phyloP scores from a whole-genome alignment of 2,113 vertebrate species.

The Oryzias curvinotus region DNA sequence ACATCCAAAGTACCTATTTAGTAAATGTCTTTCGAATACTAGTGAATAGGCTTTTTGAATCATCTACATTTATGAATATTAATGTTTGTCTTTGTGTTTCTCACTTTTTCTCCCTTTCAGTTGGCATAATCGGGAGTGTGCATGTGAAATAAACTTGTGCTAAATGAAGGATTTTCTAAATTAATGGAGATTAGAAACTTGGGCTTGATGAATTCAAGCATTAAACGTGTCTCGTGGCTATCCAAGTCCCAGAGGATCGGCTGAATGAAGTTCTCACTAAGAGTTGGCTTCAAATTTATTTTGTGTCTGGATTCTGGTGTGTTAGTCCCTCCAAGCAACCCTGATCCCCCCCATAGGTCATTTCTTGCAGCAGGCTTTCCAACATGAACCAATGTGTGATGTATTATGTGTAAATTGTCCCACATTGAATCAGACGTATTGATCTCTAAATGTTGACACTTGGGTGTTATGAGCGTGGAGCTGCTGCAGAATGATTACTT shows the following conservation, averaged over 20 bases:
- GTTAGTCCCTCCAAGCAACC: constrained; percentile 43
- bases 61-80: constrained; percentile 36
- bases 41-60: constrained; percentile 28
- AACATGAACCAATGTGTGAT: constrained; percentile 70
- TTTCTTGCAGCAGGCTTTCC: constrained; percentile 51
- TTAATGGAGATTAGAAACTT: constrained; percentile 25
- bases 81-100: constrained; percentile 24
- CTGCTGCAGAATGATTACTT: constrained; percentile 71
- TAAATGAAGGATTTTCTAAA: constrained; percentile 25
- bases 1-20: constrained; percentile 48
- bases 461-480: constrained; percentile 56
- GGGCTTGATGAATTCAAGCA: constrained; percentile 31
- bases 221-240: constrained; percentile 6
- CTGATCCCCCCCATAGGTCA: constrained; percentile 40
- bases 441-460: constrained; percentile 69
- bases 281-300: constrained; percentile 27
- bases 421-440: constrained; percentile 75
- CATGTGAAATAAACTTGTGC: constrained; percentile 37
- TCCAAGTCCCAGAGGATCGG: not conserved
- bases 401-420: constrained; percentile 72
- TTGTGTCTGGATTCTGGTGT: constrained; percentile 29
- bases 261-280: constrained; percentile 20
- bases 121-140: not conserved
- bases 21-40: constrained; percentile 41
- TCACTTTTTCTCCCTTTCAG: constrained; percentile 1